Evolutionary conservation across 2,797 vertebrate genomes (phyloP).

Genomic region (Myotis daubentonii): DNA sequence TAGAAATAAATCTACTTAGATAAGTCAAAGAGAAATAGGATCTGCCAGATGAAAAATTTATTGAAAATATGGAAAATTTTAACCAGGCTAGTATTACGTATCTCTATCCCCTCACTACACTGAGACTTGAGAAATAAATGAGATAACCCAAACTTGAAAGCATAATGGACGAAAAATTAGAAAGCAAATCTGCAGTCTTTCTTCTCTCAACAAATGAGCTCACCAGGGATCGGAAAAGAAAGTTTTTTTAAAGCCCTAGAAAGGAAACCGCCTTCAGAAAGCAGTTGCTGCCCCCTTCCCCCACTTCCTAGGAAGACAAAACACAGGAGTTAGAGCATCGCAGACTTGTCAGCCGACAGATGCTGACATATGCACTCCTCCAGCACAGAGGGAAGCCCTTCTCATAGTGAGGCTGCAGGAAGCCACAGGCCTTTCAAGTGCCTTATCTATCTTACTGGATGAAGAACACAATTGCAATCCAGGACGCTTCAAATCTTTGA

Average conservation of each 20-base stretch:
- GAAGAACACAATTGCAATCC: not conserved
- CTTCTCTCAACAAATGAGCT: constrained; percentile 46
- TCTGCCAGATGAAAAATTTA: not conserved
- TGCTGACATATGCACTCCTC: not conserved
- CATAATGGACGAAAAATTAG: not conserved
- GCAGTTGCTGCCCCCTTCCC: not conserved
- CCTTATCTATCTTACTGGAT: not conserved
- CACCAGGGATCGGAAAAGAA: not conserved
- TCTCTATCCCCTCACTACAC: not conserved
- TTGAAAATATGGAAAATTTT: constrained; percentile 39
- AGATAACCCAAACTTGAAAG: not conserved
- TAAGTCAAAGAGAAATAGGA: constrained; percentile 31
- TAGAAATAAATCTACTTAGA: not conserved
- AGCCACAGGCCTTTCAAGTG: not conserved
- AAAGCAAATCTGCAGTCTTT: not conserved
- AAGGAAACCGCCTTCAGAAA: constrained; percentile 40
- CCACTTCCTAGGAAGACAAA: not conserved
- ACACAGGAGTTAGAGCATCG: not conserved
- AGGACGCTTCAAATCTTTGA: not conserved
- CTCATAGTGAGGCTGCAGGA: not conserved
- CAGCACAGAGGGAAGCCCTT: not conserved
- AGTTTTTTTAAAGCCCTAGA: not conserved
- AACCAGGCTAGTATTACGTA: not conserved
- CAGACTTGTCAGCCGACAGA: not conserved
- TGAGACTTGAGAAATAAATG: constrained; percentile 33